A percentile compares a stretch with the other conserved stretches of the same genome.
Conservation (phyloP, 2,888 invertebrate genomes). For the Halictus ligatus region DNA sequence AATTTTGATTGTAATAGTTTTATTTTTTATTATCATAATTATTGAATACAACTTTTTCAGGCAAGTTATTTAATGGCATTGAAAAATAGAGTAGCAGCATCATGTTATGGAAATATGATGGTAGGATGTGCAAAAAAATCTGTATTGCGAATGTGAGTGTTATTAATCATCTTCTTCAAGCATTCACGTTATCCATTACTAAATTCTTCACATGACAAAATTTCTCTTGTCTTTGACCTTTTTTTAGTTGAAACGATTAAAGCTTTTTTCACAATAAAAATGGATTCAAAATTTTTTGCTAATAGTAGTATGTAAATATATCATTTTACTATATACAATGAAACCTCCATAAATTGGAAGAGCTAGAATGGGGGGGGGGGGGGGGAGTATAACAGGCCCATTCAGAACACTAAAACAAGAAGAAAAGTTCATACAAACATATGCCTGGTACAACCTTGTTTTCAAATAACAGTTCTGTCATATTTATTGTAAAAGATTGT, state of each 20-base stretch:
- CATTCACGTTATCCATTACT: not conserved
- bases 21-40: not conserved
- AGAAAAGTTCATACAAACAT: too few species aligned
- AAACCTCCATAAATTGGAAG: too few species aligned
- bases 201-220: not conserved
- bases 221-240: not conserved
- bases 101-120: conserved; percentile 86
- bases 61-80: conserved; percentile 85
- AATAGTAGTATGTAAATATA: too few species aligned
- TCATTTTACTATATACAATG: too few species aligned
- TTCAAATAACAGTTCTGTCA: too few species aligned
- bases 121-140: conserved; percentile 87
- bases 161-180: not conserved
- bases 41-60: conserved; percentile 76
- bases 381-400: too few species aligned
- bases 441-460: too few species aligned
- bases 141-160: conserved; percentile 86
- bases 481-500: too few species aligned
- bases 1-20: conserved; percentile 48
- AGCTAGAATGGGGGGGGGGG: too few species aligned
- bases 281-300: not conserved
- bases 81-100: conserved; percentile 84
- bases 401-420: too few species aligned
- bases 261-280: not conserved
- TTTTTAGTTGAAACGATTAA: too few species aligned